Evolutionary conservation across 2,888 invertebrate genomes (phyloP).

Genomic region (Protodeltote pygarga): DNA sequence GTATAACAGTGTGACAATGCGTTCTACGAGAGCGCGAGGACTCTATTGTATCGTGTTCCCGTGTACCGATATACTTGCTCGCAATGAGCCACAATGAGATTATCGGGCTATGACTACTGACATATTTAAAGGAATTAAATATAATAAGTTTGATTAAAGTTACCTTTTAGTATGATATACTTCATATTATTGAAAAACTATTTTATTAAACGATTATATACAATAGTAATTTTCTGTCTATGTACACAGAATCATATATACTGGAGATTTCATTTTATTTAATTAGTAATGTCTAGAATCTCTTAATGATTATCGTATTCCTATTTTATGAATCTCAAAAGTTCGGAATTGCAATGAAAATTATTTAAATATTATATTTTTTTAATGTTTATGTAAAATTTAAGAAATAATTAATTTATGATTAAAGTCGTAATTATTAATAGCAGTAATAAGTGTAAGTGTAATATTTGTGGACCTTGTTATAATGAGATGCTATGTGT

Average conservation of each 20-base stretch:
- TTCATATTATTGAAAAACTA: constrained; percentile 64
- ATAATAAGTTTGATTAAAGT: constrained; percentile 66
- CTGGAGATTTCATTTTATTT: constrained; percentile 38
- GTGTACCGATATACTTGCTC: constrained; percentile 9
- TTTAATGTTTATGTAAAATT: constrained; percentile 72
- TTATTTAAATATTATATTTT: constrained; percentile 78
- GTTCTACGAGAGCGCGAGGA: constrained; percentile 34
- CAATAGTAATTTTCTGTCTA: constrained; percentile 41
- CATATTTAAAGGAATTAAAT: constrained; percentile 69
- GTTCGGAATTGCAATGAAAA: too few relatives aligned
- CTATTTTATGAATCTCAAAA: constrained; percentile 55
- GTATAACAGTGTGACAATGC: constrained; percentile 58
- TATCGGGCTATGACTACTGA: constrained; percentile 68
- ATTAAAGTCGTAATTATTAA: constrained; percentile 51
- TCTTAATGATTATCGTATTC: constrained; percentile 54
- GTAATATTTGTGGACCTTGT: constrained; percentile 39
- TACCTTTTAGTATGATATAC: constrained; percentile 67
- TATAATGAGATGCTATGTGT: constrained; percentile 18
- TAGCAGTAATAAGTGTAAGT: constrained; percentile 48
- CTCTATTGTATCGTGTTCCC: constrained; percentile 8
- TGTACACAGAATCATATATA: constrained; percentile 37
- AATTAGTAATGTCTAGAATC: constrained; percentile 47
- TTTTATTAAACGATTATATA: constrained; percentile 70
- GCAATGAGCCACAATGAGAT: constrained; percentile 24
- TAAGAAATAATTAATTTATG: constrained; percentile 56